Percentiles rank a stretch among this genome's conserved stretches.
Evolutionary conservation across 2,797 vertebrate species (phyloP).

Genomic region (Rhyacichthys aspro): DNA sequence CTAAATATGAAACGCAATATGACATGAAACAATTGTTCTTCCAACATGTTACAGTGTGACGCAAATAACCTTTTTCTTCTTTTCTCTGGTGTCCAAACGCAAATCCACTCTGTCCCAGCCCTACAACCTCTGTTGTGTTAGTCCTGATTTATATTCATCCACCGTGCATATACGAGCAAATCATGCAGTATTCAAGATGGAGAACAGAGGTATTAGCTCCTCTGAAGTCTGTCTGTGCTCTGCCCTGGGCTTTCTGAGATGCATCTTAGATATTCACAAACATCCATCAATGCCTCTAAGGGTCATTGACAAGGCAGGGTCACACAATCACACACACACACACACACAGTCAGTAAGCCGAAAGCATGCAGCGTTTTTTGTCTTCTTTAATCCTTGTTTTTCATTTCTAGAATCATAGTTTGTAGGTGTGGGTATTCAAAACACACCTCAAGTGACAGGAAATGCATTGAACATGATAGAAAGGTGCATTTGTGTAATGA

Average conservation of each 20-base stretch:
- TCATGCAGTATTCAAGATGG: conserved; percentile 48
- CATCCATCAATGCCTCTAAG: conserved; percentile 63
- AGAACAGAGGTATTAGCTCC: conserved; percentile 55
- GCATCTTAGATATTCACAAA: conserved; percentile 65
- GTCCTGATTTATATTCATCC: conserved; percentile 52
- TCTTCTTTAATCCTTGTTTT: conserved; percentile 19
- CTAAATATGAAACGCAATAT: no score
- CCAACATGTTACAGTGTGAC: background rate
- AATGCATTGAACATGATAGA: background rate
- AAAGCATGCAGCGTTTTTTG: conserved; percentile 24
- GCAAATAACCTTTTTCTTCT: background rate
- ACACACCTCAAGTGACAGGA: background rate
- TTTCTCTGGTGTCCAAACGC: conserved; percentile 16
- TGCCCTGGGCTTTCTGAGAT: conserved; percentile 51
- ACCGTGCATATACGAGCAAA: conserved; percentile 11
- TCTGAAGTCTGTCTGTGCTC: conserved; percentile 55
- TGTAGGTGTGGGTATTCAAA: background rate
- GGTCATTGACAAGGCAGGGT: conserved; percentile 37
- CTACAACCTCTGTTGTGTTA: conserved; percentile 16
- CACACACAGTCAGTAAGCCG: background rate
- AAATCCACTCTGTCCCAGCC: conserved; percentile 7
- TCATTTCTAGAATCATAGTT: background rate
- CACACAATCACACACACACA: conserved; percentile 17
- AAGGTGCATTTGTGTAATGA: background rate
- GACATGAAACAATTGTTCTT: no score